These are phyloP conservation scores for Peromyscus melanophrys DNA, from an alignment of 2,797 vertebrate species.

Conservation along the genomic window DNA sequence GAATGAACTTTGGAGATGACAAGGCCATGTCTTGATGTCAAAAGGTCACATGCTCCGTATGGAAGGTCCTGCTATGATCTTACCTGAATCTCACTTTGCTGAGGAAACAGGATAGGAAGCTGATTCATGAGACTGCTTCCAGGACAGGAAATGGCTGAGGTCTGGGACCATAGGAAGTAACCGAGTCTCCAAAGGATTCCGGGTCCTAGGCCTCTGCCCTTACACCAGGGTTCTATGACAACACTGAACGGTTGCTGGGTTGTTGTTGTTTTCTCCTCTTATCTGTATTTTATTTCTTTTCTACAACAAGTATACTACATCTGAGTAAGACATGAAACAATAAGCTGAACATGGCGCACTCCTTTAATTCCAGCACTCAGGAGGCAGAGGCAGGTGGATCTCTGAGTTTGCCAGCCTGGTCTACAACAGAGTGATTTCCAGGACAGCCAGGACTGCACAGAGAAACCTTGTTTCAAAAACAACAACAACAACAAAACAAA, in stretches of 20 bases:
- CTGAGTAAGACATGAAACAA: constrained; percentile 3
- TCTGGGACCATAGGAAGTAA: neutral
- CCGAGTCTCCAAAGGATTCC: neutral
- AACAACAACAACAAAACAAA: neutral
- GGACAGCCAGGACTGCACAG: neutral
- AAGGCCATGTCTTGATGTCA: neutral
- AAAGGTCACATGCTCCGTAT: neutral
- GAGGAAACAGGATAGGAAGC: neutral
- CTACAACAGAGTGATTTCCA: neutral
- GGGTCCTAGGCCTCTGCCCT: neutral
- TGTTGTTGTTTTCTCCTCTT: neutral
- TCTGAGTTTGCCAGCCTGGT: neutral
- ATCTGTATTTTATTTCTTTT: neutral
- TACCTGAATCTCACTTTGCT: neutral
- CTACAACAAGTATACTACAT: neutral
- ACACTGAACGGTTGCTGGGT: neutral
- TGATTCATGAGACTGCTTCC: neutral
- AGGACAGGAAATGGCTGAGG: neutral
- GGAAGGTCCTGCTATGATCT: neutral
- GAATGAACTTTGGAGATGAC: neutral
- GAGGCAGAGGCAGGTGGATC: neutral
- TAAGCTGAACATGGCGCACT: accelerated
- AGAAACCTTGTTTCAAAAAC: neutral
- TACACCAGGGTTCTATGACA: neutral
- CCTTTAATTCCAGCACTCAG: neutral